A percentile compares a stretch with the other conserved stretches of the same genome.
phyloP scores from a whole-genome alignment of 2,888 invertebrate species.

The Toxonevra muliebris region DNA sequence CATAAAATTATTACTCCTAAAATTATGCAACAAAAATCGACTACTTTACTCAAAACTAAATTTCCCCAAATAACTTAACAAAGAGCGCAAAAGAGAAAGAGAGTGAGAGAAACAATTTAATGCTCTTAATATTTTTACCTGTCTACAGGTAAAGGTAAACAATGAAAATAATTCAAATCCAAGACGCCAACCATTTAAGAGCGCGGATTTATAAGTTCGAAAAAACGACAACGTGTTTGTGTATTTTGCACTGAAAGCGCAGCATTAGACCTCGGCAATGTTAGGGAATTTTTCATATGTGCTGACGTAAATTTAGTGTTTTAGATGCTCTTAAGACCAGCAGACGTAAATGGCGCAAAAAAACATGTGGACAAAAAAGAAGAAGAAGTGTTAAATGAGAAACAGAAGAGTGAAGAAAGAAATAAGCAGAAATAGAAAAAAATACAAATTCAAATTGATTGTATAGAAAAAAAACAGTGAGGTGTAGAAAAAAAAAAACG shows the following conservation, averaged over 20 bases:
- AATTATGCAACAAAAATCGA: slow-evolving; percentile 11
- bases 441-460: no score
- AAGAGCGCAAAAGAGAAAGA: no score
- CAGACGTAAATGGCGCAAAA: slow-evolving; percentile 51
- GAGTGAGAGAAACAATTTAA: no score
- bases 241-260: not conserved
- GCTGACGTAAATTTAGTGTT: slow-evolving; percentile 46
- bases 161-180: no score
- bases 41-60: no score
- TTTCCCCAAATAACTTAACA: no score
- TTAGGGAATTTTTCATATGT: slow-evolving; percentile 49
- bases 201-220: slow-evolving; percentile 1
- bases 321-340: slow-evolving; percentile 52
- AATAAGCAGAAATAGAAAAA: slow-evolving; percentile 3
- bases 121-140: no score
- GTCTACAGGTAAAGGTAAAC: no score
- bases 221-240: slow-evolving; percentile 4
- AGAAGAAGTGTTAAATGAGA: slow-evolving; percentile 19
- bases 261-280: not conserved
- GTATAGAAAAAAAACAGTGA: no score
- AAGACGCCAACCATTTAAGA: no score
- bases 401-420: slow-evolving; percentile 23
- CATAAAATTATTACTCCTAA: not conserved
- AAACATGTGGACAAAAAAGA: slow-evolving; percentile 6
- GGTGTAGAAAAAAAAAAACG: no score